Base-by-base conservation (phyloP, 2,113 vertebrate species). In the Bubo scandiacus region DNA sequence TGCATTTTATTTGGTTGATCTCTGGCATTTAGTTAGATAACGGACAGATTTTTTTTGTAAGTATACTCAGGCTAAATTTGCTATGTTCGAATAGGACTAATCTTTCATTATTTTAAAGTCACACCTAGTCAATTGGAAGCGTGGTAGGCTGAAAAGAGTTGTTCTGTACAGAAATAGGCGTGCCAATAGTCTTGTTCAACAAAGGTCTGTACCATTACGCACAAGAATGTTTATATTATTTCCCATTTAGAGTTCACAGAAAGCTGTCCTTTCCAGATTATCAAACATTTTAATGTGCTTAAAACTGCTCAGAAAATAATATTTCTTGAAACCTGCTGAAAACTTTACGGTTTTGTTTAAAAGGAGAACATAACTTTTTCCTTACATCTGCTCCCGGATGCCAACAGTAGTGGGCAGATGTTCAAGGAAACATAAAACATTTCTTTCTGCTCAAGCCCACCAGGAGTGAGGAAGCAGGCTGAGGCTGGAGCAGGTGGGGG, bases 151-250 rank as follows among this genome's bases (percentile, higher is more conserved):
- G 52, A 45, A 58, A 54, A 1, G 34, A 66, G 19, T 5, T 4
- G 0, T 27, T 70, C 72, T 20, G 0, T 9, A 17, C 63, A 88
- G 71, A 12, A 15, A 10, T 1, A 36, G 38, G 11, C 1, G 19
- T 6, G 36, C 15, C 32, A 19, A 36, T 17, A 27, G 22, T 58
- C 75, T 26, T 58, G 52, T 23, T 78, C 5, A 1, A 36, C 32
- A 58, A 30, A 42, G 22, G 12, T n/a, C 70, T 81, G 42, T 58
- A 42, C 30, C 43, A 34, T 16, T 12, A 52, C 54, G 22, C 54
- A 32, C 58, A 72, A 12, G 19, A 43, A 45, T 52, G 65, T 54
- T 40, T 58, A 7, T 42, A 3, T 15, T 52, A 77, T n/a, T 57
- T n/a, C 71, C 79, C 51, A 16, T 8, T 5, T 9, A 67, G 29